These are phyloP conservation scores for Nasua narica DNA, from an alignment of 2,797 vertebrate genomes.

Conservation along the genomic window DNA sequence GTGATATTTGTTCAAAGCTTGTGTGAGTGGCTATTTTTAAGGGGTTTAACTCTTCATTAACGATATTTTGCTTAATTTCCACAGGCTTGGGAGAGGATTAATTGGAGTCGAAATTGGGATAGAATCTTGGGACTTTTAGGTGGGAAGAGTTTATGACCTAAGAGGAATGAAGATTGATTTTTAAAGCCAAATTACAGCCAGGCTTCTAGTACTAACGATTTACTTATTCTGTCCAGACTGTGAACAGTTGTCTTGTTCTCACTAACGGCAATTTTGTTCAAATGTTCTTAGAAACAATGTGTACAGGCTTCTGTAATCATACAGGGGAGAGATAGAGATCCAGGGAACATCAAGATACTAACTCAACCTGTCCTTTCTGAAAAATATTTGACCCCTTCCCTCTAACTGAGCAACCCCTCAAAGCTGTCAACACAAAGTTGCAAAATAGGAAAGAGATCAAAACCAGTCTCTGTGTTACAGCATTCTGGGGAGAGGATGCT, in stretches of 20 bases:
- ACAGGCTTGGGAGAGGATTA: background rate
- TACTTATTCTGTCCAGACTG: constrained; percentile 38
- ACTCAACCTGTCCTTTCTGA: background rate
- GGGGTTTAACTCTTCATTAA: background rate
- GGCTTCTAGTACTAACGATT: background rate
- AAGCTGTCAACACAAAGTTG: background rate
- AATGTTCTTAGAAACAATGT: constrained; percentile 55
- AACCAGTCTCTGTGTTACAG: background rate
- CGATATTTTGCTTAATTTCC: background rate
- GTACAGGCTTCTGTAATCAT: constrained; percentile 29
- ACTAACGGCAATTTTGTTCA: constrained; percentile 42
- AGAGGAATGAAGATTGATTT: constrained; percentile 27
- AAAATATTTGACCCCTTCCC: constrained; percentile 6
- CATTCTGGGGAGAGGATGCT: background rate
- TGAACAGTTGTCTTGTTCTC: constrained; percentile 69
- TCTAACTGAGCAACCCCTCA: background rate
- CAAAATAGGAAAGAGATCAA: background rate
- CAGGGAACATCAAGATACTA: constrained; percentile 37
- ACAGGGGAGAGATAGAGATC: background rate
- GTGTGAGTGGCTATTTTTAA: background rate
- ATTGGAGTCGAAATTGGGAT: background rate
- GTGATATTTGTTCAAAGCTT: background rate
- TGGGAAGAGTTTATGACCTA: background rate
- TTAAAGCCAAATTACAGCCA: background rate
- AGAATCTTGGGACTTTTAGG: background rate